phyloP scores from a whole-genome alignment of 2,113 vertebrate species.

The Caranx melampygus region DNA sequence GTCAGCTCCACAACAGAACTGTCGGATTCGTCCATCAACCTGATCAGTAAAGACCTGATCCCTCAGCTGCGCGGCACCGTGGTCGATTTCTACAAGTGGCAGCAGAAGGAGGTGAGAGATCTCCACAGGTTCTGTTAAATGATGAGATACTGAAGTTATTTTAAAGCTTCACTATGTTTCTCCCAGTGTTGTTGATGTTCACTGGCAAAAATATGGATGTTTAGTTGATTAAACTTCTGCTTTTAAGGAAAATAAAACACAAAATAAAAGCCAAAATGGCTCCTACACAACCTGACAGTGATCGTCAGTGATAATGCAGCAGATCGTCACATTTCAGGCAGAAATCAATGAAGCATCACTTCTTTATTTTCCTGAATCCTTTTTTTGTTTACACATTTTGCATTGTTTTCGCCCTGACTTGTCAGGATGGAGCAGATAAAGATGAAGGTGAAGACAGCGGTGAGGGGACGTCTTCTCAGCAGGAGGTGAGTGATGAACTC shows the following conservation, averaged over 20 bases:
- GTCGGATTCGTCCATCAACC: conserved; percentile 78
- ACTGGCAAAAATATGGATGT: too few species aligned
- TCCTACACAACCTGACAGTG: too few species aligned
- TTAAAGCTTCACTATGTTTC: not conserved
- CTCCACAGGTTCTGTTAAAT: not conserved
- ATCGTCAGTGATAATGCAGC: too few species aligned
- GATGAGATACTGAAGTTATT: not conserved
- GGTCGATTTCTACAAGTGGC: conserved; percentile 88
- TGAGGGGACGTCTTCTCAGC: conserved; percentile 74
- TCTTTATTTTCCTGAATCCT: not conserved
- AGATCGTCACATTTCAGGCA: too few species aligned
- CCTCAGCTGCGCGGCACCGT: conserved; percentile 83
- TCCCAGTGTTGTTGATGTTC: too few species aligned
- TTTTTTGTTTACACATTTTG: not conserved
- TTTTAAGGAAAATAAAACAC: too few species aligned
- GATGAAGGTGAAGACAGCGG: conserved; percentile 28
- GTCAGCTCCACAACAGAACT: conserved; percentile 75
- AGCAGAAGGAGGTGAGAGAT: conserved; percentile 82
- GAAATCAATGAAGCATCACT: too few species aligned
- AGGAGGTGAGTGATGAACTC: conserved; percentile 56
- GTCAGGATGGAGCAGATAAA: not conserved
- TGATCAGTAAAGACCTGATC: conserved; percentile 87
- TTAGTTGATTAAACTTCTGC: too few species aligned
- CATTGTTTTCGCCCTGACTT: not conserved
- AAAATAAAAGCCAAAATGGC: too few species aligned